A percentile compares a stretch with the other conserved stretches of the same genome.
These are phyloP conservation scores for Drosophila subobscura DNA, from an alignment of 1,140 invertebrate genomes.

Conservation along the genomic window DNA sequence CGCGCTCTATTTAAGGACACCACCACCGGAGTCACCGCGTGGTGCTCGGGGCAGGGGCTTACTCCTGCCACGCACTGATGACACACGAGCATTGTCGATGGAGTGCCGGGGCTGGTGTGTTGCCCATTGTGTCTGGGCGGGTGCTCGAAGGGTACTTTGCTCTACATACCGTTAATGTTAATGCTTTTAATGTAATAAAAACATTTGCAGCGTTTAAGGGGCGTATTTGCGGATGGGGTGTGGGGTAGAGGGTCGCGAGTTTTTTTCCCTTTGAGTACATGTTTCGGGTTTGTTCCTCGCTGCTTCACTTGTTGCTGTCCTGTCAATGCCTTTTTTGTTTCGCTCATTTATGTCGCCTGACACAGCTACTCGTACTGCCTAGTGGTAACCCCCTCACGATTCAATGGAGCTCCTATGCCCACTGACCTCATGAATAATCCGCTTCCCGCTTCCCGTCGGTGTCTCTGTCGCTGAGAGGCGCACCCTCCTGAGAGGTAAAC, in stretches of 20 bases:
- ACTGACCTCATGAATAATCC: conserved; percentile 57
- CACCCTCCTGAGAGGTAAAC: conserved; percentile 26
- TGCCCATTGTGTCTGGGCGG: conserved; percentile 19
- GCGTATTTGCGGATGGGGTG: conserved; percentile 3
- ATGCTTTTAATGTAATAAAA: conserved; percentile 83
- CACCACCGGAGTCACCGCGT: conserved; percentile 19
- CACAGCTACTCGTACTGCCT: conserved; percentile 7
- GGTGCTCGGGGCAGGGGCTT: conserved; percentile 17
- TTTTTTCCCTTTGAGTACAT: conserved; percentile 29
- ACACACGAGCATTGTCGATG: conserved; percentile 63
- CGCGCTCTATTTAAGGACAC: conserved; percentile 37
- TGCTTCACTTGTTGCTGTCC: conserved; percentile 64
- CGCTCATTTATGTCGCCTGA: conserved; percentile 31
- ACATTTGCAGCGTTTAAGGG: conserved; percentile 74
- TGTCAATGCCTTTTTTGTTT: not conserved
- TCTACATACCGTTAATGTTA: conserved; percentile 78
- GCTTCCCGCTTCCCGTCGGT: conserved; percentile 29
- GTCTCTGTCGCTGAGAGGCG: conserved; percentile 17
- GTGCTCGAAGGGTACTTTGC: conserved; percentile 53
- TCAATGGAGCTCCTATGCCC: conserved; percentile 10
- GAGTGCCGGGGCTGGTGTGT: conserved; percentile 13
- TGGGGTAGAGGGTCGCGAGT: not conserved
- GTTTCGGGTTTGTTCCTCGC: conserved; percentile 29
- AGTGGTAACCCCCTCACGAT: not conserved
- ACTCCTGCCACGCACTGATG: conserved; percentile 65